phyloP scores from a whole-genome alignment of 2,113 vertebrate genomes.

The Alligator sinensis region DNA sequence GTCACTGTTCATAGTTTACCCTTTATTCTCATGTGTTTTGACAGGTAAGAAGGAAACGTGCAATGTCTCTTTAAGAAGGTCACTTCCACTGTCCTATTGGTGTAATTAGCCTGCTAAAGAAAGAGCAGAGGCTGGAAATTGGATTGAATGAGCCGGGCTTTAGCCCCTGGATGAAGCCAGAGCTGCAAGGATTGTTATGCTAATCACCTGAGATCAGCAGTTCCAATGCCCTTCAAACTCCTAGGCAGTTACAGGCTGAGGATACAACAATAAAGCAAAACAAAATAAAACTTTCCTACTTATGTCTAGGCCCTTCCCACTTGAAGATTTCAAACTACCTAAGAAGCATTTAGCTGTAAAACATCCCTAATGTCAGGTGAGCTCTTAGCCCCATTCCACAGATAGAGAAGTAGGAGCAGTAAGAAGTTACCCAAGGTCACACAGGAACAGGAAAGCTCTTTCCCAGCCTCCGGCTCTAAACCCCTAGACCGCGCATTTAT shows the following conservation, averaged over 20 bases:
- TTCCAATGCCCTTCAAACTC: conserved; percentile 78
- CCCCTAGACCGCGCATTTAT: fast-evolving
- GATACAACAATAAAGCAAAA: not conserved
- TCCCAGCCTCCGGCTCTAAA: not conserved
- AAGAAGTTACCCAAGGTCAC: not conserved
- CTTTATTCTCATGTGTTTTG: conserved; percentile 40
- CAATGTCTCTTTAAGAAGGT: conserved; percentile 78
- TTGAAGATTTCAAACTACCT: not conserved
- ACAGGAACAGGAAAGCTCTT: not conserved
- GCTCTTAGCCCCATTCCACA: not conserved
- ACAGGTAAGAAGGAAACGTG: conserved; percentile 54
- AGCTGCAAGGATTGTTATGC: conserved; percentile 82
- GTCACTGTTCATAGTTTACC: not conserved
- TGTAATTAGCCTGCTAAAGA: conserved; percentile 85
- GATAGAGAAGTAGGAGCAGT: not conserved
- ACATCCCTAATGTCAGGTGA: not conserved
- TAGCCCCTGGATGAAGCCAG: conserved; percentile 78
- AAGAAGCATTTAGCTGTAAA: not conserved
- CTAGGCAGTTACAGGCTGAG: conserved; percentile 43
- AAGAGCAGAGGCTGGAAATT: conserved; percentile 82
- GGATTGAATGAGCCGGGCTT: conserved; percentile 84
- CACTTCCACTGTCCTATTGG: conserved; percentile 68
- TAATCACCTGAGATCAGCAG: conserved; percentile 85
- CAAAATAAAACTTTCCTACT: not conserved
- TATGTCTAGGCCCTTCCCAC: not conserved